phyloP scores from a whole-genome alignment of 2,888 invertebrate genomes.

The Drosophila eohydei region DNA sequence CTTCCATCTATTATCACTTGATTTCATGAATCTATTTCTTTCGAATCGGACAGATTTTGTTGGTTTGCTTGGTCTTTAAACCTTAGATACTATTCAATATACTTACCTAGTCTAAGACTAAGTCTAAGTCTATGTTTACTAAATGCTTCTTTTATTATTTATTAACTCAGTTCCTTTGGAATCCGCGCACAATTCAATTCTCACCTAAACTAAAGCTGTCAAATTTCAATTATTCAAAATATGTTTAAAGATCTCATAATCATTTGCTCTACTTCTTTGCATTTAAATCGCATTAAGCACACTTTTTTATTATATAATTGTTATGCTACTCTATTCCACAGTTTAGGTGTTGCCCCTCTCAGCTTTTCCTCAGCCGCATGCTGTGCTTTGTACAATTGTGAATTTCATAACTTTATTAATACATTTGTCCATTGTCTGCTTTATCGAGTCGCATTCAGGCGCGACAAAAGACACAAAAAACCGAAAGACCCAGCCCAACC shows the following conservation, averaged over 20 bases:
- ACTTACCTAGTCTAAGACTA: too few relatives aligned
- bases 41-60: too few relatives aligned
- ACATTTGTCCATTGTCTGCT: constrained; percentile 68
- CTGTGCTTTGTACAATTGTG: constrained; percentile 42
- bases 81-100: too few relatives aligned
- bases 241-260: neutral
- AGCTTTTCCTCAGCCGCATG: neutral
- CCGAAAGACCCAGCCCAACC: constrained; percentile 37
- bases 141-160: neutral
- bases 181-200: neutral
- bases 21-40: too few relatives aligned
- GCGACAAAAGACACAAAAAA: constrained; percentile 62
- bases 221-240: neutral
- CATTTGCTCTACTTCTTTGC: constrained; percentile 2
- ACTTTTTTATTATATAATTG: constrained; percentile 23
- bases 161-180: too few relatives aligned
- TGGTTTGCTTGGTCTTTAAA: too few relatives aligned
- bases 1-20: too few relatives aligned
- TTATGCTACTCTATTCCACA: neutral
- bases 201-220: neutral
- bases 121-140: too few relatives aligned
- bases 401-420: constrained; percentile 77
- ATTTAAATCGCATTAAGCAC: constrained; percentile 6
- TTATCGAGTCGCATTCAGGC: constrained; percentile 69
- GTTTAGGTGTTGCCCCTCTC: neutral